These are phyloP conservation scores for Tinamus guttatus DNA, from an alignment of 2,113 vertebrate genomes.

Conservation along the genomic window DNA sequence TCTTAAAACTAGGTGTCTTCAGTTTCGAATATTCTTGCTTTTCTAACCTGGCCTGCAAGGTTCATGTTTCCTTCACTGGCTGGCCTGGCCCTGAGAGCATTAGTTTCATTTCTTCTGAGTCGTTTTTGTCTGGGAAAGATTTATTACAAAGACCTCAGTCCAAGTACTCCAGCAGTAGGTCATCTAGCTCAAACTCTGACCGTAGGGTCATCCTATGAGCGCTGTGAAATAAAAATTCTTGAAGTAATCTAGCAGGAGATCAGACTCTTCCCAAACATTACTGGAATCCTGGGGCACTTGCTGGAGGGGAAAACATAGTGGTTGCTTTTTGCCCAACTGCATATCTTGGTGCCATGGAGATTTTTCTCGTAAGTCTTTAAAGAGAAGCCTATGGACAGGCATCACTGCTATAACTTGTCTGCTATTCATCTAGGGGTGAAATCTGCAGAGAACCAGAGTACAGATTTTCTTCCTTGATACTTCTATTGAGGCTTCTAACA, in stretches of 20 bases:
- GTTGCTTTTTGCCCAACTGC: neutral
- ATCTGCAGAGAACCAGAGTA: neutral
- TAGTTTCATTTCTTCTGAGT: neutral
- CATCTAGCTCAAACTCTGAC: neutral
- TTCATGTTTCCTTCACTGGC: neutral
- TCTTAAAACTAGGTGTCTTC: neutral
- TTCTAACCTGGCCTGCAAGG: neutral
- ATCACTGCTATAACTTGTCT: neutral
- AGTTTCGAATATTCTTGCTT: neutral
- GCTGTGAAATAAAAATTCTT: neutral
- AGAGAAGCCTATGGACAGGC: neutral
- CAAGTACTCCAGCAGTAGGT: neutral
- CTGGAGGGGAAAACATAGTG: neutral
- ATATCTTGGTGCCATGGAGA: neutral
- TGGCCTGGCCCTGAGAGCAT: neutral
- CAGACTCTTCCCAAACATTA: neutral
- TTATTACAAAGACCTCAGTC: neutral
- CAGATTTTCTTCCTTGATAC: neutral
- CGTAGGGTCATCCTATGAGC: neutral
- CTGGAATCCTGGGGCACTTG: neutral
- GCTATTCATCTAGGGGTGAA: neutral
- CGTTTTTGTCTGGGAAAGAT: too few species aligned
- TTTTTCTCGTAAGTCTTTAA: neutral
- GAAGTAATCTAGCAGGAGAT: neutral
- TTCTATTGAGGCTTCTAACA: neutral